Conservation (phyloP, 2,113 vertebrate species). For the Salvator merianae region DNA sequence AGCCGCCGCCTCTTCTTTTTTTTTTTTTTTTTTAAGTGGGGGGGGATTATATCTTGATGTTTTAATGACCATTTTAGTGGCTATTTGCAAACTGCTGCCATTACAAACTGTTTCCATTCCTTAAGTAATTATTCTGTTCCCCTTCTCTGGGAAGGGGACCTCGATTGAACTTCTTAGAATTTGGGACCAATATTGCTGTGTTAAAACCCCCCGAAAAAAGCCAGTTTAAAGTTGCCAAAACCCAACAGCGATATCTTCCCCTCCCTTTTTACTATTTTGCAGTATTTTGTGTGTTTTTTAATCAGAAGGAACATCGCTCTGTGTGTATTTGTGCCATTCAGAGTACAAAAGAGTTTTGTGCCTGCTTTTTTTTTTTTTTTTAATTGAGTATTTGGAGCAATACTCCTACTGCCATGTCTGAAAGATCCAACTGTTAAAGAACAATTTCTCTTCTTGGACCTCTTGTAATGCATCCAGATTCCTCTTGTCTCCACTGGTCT, state of each 20-base stretch:
- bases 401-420: slow-evolving; percentile 6
- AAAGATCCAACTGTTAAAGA: slow-evolving; percentile 9
- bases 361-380: slow-evolving; percentile 34
- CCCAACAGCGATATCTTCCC: slow-evolving; percentile 62
- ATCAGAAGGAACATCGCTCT: slow-evolving; percentile 68
- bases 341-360: slow-evolving; percentile 65
- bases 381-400: slow-evolving; percentile 41
- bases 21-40: slow-evolving; percentile 68
- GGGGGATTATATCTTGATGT: slow-evolving; percentile 69
- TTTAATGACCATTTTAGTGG: slow-evolving; percentile 73
- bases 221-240: slow-evolving; percentile 70
- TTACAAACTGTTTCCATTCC: slow-evolving; percentile 47
- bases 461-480: not conserved
- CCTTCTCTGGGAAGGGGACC: slow-evolving; percentile 38
- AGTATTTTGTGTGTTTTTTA: slow-evolving; percentile 74
- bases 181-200: slow-evolving; percentile 70
- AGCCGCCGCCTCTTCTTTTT: slow-evolving; percentile 38
- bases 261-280: slow-evolving; percentile 76
- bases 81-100: slow-evolving; percentile 68
- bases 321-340: slow-evolving; percentile 64
- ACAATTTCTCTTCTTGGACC: not conserved
- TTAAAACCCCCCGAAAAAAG: not conserved
- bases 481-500: rapidly evolving
- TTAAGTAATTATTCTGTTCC: slow-evolving; percentile 51
- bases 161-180: slow-evolving; percentile 28